These are phyloP conservation scores for Sinocyclocheilus maitianheensis DNA, from an alignment of 2,113 vertebrate species.

Conservation along the genomic window DNA sequence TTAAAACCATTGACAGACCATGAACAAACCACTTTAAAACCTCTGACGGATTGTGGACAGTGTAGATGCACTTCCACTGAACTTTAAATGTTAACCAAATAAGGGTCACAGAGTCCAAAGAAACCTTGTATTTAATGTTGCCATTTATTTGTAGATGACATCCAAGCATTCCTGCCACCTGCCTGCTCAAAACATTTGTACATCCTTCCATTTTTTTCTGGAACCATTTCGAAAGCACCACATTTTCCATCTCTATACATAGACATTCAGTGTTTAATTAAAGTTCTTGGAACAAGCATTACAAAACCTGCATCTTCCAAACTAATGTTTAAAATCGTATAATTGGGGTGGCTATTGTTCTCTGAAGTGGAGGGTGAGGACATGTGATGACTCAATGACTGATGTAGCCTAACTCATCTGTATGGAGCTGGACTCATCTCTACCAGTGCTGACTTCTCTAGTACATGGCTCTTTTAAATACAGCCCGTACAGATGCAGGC, in stretches of 20 bases:
- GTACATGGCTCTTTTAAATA: not conserved
- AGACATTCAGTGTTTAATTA: slow-evolving; percentile 9
- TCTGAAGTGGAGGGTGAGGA: slow-evolving; percentile 4
- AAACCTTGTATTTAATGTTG: not conserved
- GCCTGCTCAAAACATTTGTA: not conserved
- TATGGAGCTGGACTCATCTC: slow-evolving; percentile 1
- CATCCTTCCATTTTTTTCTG: not conserved
- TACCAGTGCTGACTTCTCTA: not conserved
- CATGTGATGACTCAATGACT: slow-evolving; percentile 17
- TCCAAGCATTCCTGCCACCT: not conserved
- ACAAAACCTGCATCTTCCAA: slow-evolving; percentile 6
- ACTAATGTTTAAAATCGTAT: slow-evolving; percentile 13
- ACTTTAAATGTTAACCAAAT: not conserved
- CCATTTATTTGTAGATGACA: not conserved
- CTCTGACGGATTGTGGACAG: not conserved
- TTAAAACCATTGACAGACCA: not conserved
- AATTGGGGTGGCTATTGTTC: slow-evolving; percentile 26
- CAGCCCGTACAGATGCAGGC: not conserved
- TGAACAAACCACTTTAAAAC: not conserved
- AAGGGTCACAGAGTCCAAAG: not conserved
- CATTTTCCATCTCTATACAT: not conserved
- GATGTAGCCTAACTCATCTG: slow-evolving; percentile 19
- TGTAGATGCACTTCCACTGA: not conserved
- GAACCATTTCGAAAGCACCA: not conserved
- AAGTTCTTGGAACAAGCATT: slow-evolving; percentile 21